Evolutionary conservation across 2,797 vertebrate species (phyloP).

Genomic region (Margarornis squamiger): DNA sequence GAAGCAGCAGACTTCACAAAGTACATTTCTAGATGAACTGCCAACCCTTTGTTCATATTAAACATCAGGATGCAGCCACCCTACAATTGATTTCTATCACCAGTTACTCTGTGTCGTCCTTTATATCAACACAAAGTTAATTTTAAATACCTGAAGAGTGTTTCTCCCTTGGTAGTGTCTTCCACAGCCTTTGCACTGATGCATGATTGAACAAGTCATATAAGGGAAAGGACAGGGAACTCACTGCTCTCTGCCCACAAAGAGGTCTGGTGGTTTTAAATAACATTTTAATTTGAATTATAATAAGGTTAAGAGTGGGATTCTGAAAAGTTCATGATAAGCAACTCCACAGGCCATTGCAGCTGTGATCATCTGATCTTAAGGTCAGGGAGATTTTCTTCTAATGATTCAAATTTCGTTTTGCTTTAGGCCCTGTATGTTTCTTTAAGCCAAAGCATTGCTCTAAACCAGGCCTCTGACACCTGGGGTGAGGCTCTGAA

Average conservation of each 20-base stretch:
- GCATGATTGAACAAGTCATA: background rate
- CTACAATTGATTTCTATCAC: background rate
- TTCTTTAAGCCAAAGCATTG: background rate
- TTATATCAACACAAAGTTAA: background rate
- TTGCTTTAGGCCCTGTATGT: conserved; percentile 18
- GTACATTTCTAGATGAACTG: background rate
- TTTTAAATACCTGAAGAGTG: background rate
- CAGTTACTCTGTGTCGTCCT: background rate
- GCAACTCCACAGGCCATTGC: background rate
- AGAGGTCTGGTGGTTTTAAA: background rate
- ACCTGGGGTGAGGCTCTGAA: conserved; percentile 43
- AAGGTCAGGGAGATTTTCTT: background rate
- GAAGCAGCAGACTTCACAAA: background rate
- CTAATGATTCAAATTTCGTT: conserved; percentile 21
- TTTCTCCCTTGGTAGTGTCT: background rate
- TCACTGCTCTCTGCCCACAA: background rate
- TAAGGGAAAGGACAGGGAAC: background rate
- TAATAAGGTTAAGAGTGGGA: background rate
- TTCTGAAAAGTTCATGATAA: background rate
- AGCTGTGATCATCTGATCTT: background rate
- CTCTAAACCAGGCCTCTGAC: conserved; percentile 28
- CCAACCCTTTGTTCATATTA: background rate
- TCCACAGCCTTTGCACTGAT: background rate
- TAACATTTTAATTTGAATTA: background rate
- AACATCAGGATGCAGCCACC: background rate